phyloP scores from a whole-genome alignment of 2,797 vertebrate species.

The Cyclura pinguis region DNA sequence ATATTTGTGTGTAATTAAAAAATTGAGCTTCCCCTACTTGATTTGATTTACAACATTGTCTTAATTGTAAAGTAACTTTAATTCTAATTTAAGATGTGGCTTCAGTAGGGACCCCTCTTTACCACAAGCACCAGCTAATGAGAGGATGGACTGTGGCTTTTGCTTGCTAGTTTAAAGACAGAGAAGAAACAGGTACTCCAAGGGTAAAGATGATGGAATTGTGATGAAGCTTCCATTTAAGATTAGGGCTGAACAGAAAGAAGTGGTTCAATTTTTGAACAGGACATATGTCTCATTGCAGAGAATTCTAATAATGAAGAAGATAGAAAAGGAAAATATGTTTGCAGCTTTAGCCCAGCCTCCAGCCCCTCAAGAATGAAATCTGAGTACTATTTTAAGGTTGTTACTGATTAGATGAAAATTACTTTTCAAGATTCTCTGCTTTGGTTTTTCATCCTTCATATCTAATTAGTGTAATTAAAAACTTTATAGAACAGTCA shows the following conservation, averaged over 20 bases:
- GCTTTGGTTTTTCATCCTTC: background rate
- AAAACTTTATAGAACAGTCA: background rate
- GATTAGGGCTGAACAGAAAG: background rate
- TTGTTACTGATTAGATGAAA: background rate
- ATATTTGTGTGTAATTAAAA: constrained; percentile 77
- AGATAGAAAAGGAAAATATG: background rate
- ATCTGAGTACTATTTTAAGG: background rate
- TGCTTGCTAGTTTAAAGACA: constrained; percentile 67
- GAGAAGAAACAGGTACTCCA: constrained; percentile 41
- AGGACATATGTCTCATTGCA: background rate
- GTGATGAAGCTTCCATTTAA: constrained; percentile 46
- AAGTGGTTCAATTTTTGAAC: background rate
- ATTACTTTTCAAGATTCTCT: background rate
- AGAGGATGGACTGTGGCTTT: constrained; percentile 66
- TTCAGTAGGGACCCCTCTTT: constrained; percentile 58
- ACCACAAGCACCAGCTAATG: constrained; percentile 61
- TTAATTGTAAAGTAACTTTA: constrained; percentile 75
- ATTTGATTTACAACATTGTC: constrained; percentile 75
- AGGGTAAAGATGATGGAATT: constrained; percentile 54
- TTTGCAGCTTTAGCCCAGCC: background rate
- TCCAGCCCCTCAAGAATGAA: background rate
- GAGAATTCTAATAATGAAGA: background rate
- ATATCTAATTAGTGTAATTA: background rate
- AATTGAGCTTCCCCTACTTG: constrained; percentile 67
- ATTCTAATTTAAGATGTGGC: constrained; percentile 69